Conservation (phyloP, 1,140 invertebrate genomes). For the Capitella teleta region DNA sequence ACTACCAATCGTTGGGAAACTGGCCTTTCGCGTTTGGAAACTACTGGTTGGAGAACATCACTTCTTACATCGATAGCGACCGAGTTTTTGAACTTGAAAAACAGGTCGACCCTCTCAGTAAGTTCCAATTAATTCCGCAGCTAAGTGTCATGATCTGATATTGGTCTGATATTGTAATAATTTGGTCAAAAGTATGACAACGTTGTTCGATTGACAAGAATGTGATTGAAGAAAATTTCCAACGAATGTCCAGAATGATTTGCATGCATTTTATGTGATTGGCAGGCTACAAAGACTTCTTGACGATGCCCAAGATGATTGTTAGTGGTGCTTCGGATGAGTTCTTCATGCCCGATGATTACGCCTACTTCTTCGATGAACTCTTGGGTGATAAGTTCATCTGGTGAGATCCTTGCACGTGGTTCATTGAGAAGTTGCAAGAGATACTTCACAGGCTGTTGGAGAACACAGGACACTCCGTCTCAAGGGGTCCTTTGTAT, state of each 20-base stretch:
- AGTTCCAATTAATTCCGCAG: too few relatives aligned
- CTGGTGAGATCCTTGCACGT: too few relatives aligned
- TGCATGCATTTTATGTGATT: neutral
- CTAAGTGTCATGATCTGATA: too few relatives aligned
- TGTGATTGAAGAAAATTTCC: too few relatives aligned
- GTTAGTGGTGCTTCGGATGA: constrained; percentile 28
- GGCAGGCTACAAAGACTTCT: constrained; percentile 29
- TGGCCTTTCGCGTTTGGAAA: constrained; percentile 28
- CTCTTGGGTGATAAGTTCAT: constrained; percentile 23
- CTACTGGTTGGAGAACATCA: constrained; percentile 23
- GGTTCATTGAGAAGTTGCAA: constrained; percentile 17
- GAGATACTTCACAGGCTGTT: too few relatives aligned
- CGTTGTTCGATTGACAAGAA: too few relatives aligned
- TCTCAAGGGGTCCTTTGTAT: constrained; percentile 4
- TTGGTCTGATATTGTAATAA: too few relatives aligned
- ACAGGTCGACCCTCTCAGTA: constrained; percentile 30
- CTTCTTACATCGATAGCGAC: constrained; percentile 19
- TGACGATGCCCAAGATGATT: constrained; percentile 24
- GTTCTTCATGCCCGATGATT: constrained; percentile 32
- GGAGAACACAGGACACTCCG: constrained; percentile 29
- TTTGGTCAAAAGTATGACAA: too few relatives aligned
- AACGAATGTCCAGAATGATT: too few relatives aligned
- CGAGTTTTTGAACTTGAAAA: constrained; percentile 19
- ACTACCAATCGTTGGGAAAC: constrained; percentile 24
- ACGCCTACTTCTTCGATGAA: constrained; percentile 26